Evolutionary conservation across 2,113 vertebrate species (phyloP).

Genomic region (Ariopsis seemanni): DNA sequence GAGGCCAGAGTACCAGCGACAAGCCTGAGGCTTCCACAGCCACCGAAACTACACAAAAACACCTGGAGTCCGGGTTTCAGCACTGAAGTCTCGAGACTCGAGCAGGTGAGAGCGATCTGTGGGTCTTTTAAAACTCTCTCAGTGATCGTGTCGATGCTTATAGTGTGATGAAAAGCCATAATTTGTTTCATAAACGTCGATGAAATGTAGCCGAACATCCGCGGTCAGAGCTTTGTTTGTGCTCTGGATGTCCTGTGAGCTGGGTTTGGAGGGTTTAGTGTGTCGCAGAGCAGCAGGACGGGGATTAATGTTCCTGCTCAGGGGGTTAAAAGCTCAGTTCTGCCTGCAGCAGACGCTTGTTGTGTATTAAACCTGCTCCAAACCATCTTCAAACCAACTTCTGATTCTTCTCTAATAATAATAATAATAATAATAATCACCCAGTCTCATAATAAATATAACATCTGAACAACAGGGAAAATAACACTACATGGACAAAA

Average conservation of each 20-base stretch:
- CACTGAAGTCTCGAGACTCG: background rate
- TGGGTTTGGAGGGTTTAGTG: background rate
- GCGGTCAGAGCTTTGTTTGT: background rate
- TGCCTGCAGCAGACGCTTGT: no score
- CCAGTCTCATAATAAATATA: no score
- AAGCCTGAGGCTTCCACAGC: background rate
- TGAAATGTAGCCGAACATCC: background rate
- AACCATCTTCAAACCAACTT: no score
- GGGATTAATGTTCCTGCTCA: conserved; percentile 22
- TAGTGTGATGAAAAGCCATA: background rate
- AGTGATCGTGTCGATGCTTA: background rate
- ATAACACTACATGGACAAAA: no score
- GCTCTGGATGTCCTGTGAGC: background rate
- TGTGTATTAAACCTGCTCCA: no score
- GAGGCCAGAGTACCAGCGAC: conserved; percentile 12
- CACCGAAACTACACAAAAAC: conserved; percentile 12
- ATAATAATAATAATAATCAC: no score
- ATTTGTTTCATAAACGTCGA: background rate
- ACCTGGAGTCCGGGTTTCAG: background rate
- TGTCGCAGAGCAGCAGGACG: conserved; percentile 28
- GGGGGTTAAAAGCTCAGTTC: no score
- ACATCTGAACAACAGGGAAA: no score
- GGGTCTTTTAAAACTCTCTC: background rate
- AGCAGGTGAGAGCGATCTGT: background rate
- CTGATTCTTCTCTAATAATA: no score